Evolutionary conservation across 2,888 invertebrate species (phyloP).

Genomic region (Lochmaea crataegi): DNA sequence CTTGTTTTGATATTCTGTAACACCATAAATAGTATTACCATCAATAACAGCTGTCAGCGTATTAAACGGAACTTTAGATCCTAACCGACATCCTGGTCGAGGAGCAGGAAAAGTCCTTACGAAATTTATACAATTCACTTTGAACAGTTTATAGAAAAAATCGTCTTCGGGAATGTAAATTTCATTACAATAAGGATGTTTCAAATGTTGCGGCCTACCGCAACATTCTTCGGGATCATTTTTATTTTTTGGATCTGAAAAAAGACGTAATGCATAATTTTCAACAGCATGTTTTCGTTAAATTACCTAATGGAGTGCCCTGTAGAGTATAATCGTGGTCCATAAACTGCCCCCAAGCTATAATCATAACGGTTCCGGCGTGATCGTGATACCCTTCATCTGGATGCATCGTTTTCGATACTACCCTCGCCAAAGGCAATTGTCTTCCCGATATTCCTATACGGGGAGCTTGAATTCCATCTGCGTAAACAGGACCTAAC

Average conservation of each 20-base stretch:
- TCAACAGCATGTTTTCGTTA: not conserved
- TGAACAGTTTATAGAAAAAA: slow-evolving; percentile 87
- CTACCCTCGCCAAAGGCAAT: slow-evolving; percentile 84
- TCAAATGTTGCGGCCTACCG: slow-evolving; percentile 81
- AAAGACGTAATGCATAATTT: slow-evolving; percentile 15
- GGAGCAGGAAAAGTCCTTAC: slow-evolving; percentile 90
- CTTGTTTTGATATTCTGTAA: slow-evolving; percentile 84
- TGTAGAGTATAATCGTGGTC: slow-evolving; percentile 93
- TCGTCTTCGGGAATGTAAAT: slow-evolving; percentile 90
- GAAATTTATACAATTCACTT: slow-evolving; percentile 89
- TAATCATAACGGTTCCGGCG: slow-evolving; percentile 92
- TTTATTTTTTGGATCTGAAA: slow-evolving; percentile 81
- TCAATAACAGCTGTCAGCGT: slow-evolving; percentile 88
- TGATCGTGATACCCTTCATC: slow-evolving; percentile 95
- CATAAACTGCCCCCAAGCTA: slow-evolving; percentile 96
- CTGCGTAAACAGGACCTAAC: slow-evolving; percentile 84
- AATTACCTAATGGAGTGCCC: slow-evolving; percentile 85
- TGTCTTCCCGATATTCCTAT: slow-evolving; percentile 81
- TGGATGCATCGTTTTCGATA: slow-evolving; percentile 91
- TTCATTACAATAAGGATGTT: slow-evolving; percentile 92
- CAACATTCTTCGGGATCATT: slow-evolving; percentile 95
- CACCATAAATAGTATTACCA: slow-evolving; percentile 91
- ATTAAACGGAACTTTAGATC: slow-evolving; percentile 87
- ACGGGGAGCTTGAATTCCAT: slow-evolving; percentile 86
- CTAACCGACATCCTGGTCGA: slow-evolving; percentile 88